phyloP scores from a whole-genome alignment of 2,797 vertebrate genomes.

The Anas capensis region DNA sequence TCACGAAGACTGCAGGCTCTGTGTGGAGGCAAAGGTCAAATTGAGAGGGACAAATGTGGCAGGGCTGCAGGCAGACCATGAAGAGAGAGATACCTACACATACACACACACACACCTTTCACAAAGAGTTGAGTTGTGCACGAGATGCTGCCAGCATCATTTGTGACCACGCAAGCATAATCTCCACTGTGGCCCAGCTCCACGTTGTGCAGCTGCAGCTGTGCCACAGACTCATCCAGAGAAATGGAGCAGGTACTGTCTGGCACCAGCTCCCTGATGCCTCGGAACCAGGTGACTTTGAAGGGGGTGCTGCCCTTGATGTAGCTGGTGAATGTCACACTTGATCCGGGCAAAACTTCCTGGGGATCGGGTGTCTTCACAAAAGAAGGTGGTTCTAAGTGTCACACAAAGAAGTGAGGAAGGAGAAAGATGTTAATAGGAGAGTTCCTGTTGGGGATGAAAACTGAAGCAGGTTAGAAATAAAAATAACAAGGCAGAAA shows the following conservation, averaged over 20 bases:
- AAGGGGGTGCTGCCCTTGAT: constrained; percentile 92
- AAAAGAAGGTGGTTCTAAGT: constrained; percentile 92
- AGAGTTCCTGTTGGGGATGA: background rate
- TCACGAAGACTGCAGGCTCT: constrained; percentile 90
- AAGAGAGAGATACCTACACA: background rate
- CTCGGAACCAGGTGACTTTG: constrained; percentile 93
- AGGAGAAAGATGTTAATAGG: constrained; percentile 24
- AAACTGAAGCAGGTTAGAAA: background rate
- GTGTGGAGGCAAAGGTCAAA: constrained; percentile 43
- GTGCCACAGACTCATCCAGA: constrained; percentile 86
- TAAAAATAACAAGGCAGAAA: background rate
- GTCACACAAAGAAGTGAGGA: constrained; percentile 1
- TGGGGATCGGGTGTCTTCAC: constrained; percentile 88
- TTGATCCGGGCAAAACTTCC: constrained; percentile 91
- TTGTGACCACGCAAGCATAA: constrained; percentile 93
- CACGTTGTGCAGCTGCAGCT: constrained; percentile 90
- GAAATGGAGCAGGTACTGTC: constrained; percentile 90
- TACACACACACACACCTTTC: constrained; percentile 88
- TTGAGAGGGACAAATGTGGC: background rate
- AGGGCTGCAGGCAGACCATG: background rate
- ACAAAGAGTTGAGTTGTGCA: constrained; percentile 92
- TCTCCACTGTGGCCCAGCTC: constrained; percentile 88
- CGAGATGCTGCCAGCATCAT: constrained; percentile 93
- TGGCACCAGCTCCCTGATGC: constrained; percentile 89
- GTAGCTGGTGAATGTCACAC: constrained; percentile 85